phyloP scores from a whole-genome alignment of 2,113 vertebrate species.

The Xiphophorus maculatus region DNA sequence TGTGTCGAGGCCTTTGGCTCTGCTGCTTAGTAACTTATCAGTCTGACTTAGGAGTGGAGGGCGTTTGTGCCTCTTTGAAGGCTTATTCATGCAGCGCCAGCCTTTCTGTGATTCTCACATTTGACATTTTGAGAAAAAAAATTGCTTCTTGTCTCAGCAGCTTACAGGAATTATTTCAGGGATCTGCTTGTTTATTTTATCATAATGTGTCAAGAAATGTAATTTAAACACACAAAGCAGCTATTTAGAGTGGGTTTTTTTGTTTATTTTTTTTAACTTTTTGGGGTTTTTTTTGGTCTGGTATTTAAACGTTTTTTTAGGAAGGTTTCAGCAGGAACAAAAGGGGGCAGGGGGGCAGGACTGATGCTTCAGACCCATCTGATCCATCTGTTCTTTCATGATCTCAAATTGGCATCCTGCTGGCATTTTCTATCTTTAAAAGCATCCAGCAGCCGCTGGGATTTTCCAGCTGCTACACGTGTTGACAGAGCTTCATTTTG shows the following conservation, averaged over 20 bases:
- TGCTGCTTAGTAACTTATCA: background rate
- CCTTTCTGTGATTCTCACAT: background rate
- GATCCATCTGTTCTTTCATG: background rate
- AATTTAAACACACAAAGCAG: background rate
- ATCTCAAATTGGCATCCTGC: slow-evolving; percentile 12
- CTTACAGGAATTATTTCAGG: background rate
- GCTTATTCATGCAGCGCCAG: background rate
- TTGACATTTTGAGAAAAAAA: background rate
- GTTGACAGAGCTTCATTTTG: background rate
- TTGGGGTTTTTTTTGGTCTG: background rate
- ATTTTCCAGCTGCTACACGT: background rate
- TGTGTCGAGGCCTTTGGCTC: background rate
- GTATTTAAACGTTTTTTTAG: background rate
- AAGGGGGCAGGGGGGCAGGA: background rate
- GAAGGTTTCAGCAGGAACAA: background rate
- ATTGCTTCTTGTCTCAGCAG: background rate
- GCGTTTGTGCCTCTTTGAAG: slow-evolving; percentile 4
- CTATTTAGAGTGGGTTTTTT: background rate
- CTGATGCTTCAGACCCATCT: background rate
- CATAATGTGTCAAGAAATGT: background rate
- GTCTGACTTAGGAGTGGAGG: background rate
- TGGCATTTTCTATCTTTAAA: slow-evolving; percentile 13
- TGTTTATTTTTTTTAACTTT: background rate
- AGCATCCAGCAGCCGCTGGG: slow-evolving; percentile 6
- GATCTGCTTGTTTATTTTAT: background rate